Evolutionary conservation across 2,113 vertebrate species (phyloP).

Genomic region (Scolopax mira): DNA sequence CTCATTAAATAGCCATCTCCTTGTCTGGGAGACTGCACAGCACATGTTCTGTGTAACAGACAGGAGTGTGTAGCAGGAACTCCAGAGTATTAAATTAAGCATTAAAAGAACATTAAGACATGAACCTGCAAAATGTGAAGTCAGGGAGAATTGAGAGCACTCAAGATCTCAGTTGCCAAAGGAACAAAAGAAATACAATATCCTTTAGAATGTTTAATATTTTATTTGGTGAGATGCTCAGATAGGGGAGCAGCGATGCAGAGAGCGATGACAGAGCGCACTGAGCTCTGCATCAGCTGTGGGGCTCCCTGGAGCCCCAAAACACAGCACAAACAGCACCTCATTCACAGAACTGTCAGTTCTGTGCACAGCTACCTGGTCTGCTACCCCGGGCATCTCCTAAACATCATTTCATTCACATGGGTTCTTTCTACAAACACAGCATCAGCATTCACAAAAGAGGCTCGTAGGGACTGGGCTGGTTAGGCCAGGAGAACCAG

Average conservation of each 20-base stretch:
- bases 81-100: not conserved
- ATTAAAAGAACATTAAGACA: slow-evolving; percentile 42
- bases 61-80: not conserved
- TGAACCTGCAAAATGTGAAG: not conserved
- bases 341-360: not conserved
- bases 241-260: not conserved
- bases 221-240: slow-evolving; percentile 14
- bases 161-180: not conserved
- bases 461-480: not conserved
- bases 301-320: not conserved
- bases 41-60: not conserved
- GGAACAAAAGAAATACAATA: slow-evolving; percentile 55
- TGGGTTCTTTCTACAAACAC: not conserved
- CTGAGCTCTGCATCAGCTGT: rapidly evolving
- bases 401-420: not conserved
- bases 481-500: not conserved
- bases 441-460: rapidly evolving
- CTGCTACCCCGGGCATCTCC: not conserved
- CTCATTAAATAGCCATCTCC: not conserved
- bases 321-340: not conserved
- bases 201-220: slow-evolving; percentile 26
- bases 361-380: not conserved
- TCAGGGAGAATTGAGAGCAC: not conserved
- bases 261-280: not conserved
- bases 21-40: not conserved